Percentiles rank a stretch among this genome's conserved stretches.
Conservation (phyloP, 2,888 invertebrate species). For the Andrena fulva region DNA sequence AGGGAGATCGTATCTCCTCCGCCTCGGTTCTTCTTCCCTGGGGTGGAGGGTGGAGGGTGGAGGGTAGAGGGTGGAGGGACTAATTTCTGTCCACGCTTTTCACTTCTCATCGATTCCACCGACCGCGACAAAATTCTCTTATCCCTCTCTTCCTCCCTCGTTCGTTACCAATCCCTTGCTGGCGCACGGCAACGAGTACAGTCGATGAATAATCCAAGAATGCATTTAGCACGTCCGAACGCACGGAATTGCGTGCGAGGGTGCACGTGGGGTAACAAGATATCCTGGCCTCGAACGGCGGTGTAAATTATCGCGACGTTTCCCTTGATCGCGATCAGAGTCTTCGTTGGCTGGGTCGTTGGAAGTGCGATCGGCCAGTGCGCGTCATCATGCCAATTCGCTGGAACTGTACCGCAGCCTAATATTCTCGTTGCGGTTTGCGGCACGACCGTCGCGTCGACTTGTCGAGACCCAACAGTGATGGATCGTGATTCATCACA, state of each 20-base stretch:
- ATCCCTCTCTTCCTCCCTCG: background rate
- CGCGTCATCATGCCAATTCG: constrained; percentile 2
- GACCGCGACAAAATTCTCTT: background rate
- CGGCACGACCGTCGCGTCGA: background rate
- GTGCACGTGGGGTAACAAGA: background rate
- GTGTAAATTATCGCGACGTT: constrained; percentile 10
- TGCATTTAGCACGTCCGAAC: background rate
- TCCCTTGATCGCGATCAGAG: constrained; percentile 4
- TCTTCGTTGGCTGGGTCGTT: constrained; percentile 1
- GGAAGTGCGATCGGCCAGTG: background rate
- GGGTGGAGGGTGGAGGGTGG: too few species aligned
- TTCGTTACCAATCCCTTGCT: background rate
- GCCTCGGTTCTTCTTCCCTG: background rate
- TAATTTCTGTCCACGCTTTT: background rate
- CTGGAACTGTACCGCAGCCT: background rate
- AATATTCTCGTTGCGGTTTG: background rate
- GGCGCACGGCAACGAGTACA: background rate
- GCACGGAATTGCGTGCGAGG: constrained; percentile 3
- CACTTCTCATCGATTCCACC: background rate
- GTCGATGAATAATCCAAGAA: constrained; percentile 7
- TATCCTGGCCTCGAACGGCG: background rate
- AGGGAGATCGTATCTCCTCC: constrained; percentile 2
- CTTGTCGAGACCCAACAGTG: constrained; percentile 1
- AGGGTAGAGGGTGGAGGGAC: background rate
- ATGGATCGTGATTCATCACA: background rate